These are phyloP conservation scores for Micromussa lordhowensis DNA, from an alignment of 92 coral and sea anemone species.

Conservation along the genomic window DNA sequence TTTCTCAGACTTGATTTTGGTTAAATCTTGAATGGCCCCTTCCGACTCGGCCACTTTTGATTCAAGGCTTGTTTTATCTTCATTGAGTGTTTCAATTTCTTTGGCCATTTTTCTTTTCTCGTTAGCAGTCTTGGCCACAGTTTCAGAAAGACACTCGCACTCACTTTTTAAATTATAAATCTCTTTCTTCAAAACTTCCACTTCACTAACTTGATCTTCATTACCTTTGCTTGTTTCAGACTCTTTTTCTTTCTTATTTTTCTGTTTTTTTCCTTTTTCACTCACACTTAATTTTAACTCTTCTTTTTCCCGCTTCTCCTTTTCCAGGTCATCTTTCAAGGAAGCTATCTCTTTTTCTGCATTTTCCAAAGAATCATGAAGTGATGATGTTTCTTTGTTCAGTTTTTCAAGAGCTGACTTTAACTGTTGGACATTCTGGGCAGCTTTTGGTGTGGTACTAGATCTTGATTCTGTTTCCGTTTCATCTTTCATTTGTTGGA, in stretches of 20 bases:
- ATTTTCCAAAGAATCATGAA: slow-evolving; percentile 86
- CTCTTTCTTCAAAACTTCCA: slow-evolving; percentile 70
- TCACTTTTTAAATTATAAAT: slow-evolving; percentile 74
- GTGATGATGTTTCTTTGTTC: slow-evolving; percentile 86
- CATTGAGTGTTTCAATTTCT: slow-evolving; percentile 60
- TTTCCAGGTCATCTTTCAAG: slow-evolving; percentile 69
- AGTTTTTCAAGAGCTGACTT: slow-evolving; percentile 91
- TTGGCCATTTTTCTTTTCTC: slow-evolving; percentile 76
- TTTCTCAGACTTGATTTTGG: slow-evolving; percentile 59
- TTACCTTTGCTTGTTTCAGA: slow-evolving; percentile 22
- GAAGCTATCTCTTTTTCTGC: slow-evolving; percentile 79
- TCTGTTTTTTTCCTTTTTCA: slow-evolving; percentile 53
- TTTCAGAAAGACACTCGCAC: slow-evolving; percentile 82
- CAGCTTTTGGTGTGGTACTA: slow-evolving; percentile 47
- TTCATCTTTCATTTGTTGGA: slow-evolving; percentile 43
- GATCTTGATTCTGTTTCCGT: slow-evolving; percentile 52
- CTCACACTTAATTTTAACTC: slow-evolving; percentile 46
- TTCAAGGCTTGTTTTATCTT: slow-evolving; percentile 70
- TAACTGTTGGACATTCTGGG: slow-evolving; percentile 70
- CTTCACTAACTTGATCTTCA: slow-evolving; percentile 38
- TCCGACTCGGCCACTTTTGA: slow-evolving; percentile 64
- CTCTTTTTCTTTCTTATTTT: slow-evolving; percentile 46
- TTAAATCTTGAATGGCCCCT: slow-evolving; percentile 49
- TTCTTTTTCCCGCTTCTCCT: slow-evolving; percentile 69
- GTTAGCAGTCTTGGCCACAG: slow-evolving; percentile 80